Evolutionary conservation across 1,140 invertebrate species (phyloP), one percentile per base, ranked within the genome.

Genomic region (Drosophila kanapiae): DNA sequence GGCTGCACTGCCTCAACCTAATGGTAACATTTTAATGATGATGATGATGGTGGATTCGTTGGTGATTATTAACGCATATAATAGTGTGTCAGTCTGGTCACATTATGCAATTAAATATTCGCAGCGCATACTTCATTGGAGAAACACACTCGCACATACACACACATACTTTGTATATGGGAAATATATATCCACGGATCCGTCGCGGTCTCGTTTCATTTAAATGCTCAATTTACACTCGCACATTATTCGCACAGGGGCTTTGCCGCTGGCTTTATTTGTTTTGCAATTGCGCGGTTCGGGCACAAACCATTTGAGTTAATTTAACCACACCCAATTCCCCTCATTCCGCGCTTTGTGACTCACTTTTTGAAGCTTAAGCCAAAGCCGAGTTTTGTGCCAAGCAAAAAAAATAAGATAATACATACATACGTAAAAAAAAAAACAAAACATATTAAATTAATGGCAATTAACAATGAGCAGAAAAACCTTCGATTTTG

Each of bases 41-140:
- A 79, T 61, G 58, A 61, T 62, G 47, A 62, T 69, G 35, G 18
- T 42, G 18, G 16, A 53, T 67, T 63, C 29, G 43, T 13, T n/a
- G 42, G 31, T 35, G 56, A 70, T 78, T 57, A 69, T 72, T 57
- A 69, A 76, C 59, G 65, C 31, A 61, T 37, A 54, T 37, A 54
- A 54, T 63, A 82, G 57, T 78, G 58, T 63, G 75, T 63, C 64
- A 71, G 64, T 54, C 47, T 70, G 49, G 57, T 27, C 27, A 48
- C 49, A 84, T 85, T 85, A 85, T 82, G 82, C 80, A 83, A 83
- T 83, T 83, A 69, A 70, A 40, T 69, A 83, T 70, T 69, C 69
- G 63, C 63, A 64, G 29, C 51, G 72, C 75, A 69, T 76, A 74
- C 33, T 62, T 67, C 68, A 71, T 74, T 61, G 56, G 43, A 57